Conservation (phyloP, 2,113 vertebrate species). For the Perca schrenkii region DNA sequence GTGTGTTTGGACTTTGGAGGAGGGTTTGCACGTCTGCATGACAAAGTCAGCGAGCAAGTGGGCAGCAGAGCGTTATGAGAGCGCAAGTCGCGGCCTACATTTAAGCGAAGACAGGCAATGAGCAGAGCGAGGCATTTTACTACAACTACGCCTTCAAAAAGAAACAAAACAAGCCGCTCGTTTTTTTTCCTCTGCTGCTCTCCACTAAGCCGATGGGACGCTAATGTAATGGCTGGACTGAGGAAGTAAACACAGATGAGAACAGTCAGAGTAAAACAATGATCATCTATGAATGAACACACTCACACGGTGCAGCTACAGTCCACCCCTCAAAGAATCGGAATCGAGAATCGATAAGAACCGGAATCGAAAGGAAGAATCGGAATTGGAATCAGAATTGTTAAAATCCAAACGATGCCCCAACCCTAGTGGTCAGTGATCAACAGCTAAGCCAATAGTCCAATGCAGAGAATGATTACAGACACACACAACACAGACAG, state of each 20-base stretch:
- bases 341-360: too few species aligned
- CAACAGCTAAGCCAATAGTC: slow-evolving; percentile 49
- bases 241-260: slow-evolving; percentile 36
- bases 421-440: slow-evolving; percentile 41
- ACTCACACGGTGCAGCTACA: slow-evolving; percentile 23
- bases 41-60: slow-evolving; percentile 14
- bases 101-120: slow-evolving; percentile 32
- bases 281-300: slow-evolving; percentile 44
- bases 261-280: slow-evolving; percentile 18
- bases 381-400: too few species aligned
- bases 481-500: slow-evolving; percentile 48
- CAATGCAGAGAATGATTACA: slow-evolving; percentile 49
- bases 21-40: slow-evolving; percentile 15
- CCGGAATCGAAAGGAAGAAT: too few species aligned
- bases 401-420: too few species aligned
- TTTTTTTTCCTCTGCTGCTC: slow-evolving; percentile 5
- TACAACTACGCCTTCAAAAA: slow-evolving; percentile 18
- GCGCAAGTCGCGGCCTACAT: slow-evolving; percentile 8
- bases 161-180: neutral
- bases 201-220: slow-evolving; percentile 16
- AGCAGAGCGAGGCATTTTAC: slow-evolving; percentile 10
- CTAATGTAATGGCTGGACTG: slow-evolving; percentile 36
- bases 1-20: slow-evolving; percentile 5
- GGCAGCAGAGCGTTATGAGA: slow-evolving; percentile 6
- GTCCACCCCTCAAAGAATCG: neutral